These are phyloP conservation scores for Papilio polytes DNA, from an alignment of 1,140 invertebrate genomes.

Conservation along the genomic window DNA sequence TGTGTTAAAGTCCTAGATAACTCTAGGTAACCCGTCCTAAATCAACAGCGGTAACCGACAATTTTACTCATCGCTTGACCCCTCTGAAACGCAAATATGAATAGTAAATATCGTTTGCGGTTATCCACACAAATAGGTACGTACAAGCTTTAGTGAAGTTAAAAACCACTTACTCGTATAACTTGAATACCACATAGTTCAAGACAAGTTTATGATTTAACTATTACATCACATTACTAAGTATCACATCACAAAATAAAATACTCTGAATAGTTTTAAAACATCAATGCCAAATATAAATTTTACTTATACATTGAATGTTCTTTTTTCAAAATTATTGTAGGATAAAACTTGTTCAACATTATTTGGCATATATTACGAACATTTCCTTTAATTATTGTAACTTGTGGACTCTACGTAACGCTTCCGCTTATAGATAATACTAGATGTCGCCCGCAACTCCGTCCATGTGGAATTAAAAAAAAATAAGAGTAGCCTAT, in stretches of 20 bases:
- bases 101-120: slow-evolving; percentile 1
- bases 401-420: not conserved
- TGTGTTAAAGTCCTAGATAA: not conserved
- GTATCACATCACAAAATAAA: too few species aligned
- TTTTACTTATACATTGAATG: not conserved
- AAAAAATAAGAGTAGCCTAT: too few species aligned
- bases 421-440: not conserved
- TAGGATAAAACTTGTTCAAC: not conserved
- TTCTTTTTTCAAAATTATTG: not conserved
- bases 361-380: too few species aligned
- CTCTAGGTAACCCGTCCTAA: not conserved
- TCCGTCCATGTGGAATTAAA: too few species aligned
- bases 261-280: too few species aligned
- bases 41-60: not conserved
- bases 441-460: too few species aligned
- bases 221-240: too few species aligned
- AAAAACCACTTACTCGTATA: not conserved
- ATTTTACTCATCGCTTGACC: not conserved
- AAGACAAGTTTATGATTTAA: too few species aligned
- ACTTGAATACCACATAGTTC: not conserved
- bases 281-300: not conserved
- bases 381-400: too few species aligned
- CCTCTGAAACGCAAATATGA: not conserved
- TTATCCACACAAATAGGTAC: not conserved
- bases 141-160: not conserved